Evolutionary conservation across 2,888 invertebrate genomes (phyloP).

Genomic region (Epinotia demarniana): DNA sequence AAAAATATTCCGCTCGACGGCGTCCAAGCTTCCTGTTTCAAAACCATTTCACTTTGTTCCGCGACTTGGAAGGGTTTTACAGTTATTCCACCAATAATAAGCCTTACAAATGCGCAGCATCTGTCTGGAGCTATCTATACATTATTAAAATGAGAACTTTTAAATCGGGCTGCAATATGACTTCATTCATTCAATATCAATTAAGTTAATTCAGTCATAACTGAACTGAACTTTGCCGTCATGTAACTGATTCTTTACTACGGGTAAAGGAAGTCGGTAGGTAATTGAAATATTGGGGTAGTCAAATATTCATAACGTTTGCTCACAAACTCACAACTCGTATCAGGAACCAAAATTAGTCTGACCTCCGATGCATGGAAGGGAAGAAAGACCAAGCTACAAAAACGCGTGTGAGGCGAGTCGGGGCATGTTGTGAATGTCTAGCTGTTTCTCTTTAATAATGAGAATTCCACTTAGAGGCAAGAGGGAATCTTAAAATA

Average conservation of each 20-base stretch:
- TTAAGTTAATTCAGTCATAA: slow-evolving; percentile 3
- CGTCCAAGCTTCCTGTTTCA: slow-evolving; percentile 2
- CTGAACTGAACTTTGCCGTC: neutral
- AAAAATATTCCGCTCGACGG: slow-evolving; percentile 1
- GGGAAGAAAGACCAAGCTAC: too few species aligned
- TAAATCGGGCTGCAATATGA: neutral
- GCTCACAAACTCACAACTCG: too few species aligned
- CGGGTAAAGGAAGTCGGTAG: neutral
- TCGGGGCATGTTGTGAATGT: too few species aligned
- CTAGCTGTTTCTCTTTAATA: too few species aligned
- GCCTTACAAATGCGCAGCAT: slow-evolving; percentile 17
- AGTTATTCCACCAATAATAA: slow-evolving; percentile 34
- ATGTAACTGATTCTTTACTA: neutral
- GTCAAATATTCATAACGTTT: too few species aligned
- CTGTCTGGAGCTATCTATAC: slow-evolving; percentile 6
- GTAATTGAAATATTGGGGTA: too few species aligned
- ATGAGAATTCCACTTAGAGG: too few species aligned
- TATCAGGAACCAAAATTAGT: too few species aligned
- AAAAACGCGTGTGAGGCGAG: too few species aligned
- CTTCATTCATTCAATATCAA: too few species aligned
- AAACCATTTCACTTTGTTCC: slow-evolving; percentile 22
- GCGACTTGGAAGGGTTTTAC: slow-evolving; percentile 18
- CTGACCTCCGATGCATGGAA: too few species aligned
- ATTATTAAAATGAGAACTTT: slow-evolving; percentile 5
- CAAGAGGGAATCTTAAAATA: too few species aligned